Base-by-base conservation (phyloP, 2,113 vertebrate genomes). In the Nycticryphes semicollaris region DNA sequence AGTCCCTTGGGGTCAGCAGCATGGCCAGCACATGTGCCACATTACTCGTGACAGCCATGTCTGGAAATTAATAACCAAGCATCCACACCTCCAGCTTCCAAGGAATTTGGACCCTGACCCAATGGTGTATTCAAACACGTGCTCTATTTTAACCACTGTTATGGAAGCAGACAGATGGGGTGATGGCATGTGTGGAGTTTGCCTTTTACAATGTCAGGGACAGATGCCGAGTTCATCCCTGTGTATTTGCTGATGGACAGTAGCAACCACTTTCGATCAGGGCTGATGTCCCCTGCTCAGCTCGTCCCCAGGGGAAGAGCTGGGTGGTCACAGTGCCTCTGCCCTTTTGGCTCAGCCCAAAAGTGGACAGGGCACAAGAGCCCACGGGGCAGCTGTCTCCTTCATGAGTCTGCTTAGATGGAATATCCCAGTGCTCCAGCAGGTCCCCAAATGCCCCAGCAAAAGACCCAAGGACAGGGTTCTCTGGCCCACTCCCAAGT, bases 121-220 rank as follows among this genome's bases (percentile, higher is more conserved):
- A 48, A 1, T 1, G 3, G 56, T 50, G 22, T 21, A 43, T 22
- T 82, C 33, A 75, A 51, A 76, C 0, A 0, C 3, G 5, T 54
- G 9, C n/a, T 80, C 20, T 12, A 7, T 59, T 93, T 68, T 37
- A 47, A 35, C 11, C 37, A 45, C 20, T 59, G 77, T 2, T 68
- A 51, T 57, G 47, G 41, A 12, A 56, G 33, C 39, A 82, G 33
- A 72, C 35, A 48, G 21, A 27, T 43, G 6, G 25, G 33, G 14
- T 51, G 43, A 37, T 7, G 6, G 30, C 39, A 48, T 10, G 20
- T 37, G 37, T 68, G 31, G 31, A 70, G 33, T 62, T 84, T 41
- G 33, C 66, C 45, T 60, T 80, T 70, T 51, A 28, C 31, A 37
- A 27, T 39, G 68, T 10, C 45, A 80, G 16, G 35, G n/a, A 54